Evolutionary conservation across 1,140 invertebrate genomes (phyloP), one percentile per base, ranked within the genome.

Genomic region (Epicauta chinensis): DNA sequence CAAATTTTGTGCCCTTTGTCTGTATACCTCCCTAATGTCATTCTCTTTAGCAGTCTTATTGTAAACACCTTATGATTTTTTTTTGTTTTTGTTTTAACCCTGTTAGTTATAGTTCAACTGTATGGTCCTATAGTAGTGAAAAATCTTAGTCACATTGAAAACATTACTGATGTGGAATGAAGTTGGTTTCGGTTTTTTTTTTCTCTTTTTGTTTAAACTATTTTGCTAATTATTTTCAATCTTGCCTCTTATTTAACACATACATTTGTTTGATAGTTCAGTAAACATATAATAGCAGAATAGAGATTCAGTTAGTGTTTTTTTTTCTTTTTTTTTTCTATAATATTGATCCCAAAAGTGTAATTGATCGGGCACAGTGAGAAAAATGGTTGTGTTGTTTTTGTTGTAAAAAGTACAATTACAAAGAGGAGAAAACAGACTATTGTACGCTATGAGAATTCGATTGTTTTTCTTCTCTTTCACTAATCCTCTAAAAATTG

Each of bases 21-120:
- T 65, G 60, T 65, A 63, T 62, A 64, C 64, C 56, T 58, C 59
- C 58, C 60, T 60, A 62, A 55, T 63, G 62, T 63, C 62, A 63
- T 61, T 57, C 58, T 61, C 59, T 66, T 60, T 23, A 62, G 54
- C 64, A 66, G 64, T 66, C 64, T 66, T 66, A 61, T 65, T 60
- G 43, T 55, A n/a, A 39, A 46, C 61, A 61, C 58, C 54, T 56
- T 55, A 44, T 65, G 50, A 58, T 60, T 43, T 65, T 41, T 62
- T n/a, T n/a, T n/a, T n/a, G n/a, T n/a, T n/a, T n/a, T n/a, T n/a
- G n/a, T n/a, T n/a, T 55, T 58, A 64, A 66, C 64, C 64, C 64
- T 66, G 62, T 66, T 60, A 50, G n/a, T n/a, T n/a, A n/a, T n/a
- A n/a, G 55, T 63, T 63, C 53, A 63, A 63, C 56, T 63, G 51